A percentile compares a stretch with the other conserved stretches of the same genome.
phyloP scores from a whole-genome alignment of 2,888 invertebrate genomes.

The Allophyes oxyacanthae region DNA sequence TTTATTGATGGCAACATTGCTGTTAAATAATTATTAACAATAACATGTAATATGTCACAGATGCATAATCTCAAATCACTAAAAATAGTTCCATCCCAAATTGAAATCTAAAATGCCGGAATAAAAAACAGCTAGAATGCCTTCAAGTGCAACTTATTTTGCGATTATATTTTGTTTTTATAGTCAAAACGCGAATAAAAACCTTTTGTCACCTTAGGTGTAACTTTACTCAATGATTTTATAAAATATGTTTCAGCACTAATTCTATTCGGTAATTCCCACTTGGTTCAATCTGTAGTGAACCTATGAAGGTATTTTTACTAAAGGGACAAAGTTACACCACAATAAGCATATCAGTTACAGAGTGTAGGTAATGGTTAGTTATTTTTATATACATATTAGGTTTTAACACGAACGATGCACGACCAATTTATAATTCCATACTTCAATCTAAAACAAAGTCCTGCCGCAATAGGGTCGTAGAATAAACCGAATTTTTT shows the following conservation, averaged over 20 bases:
- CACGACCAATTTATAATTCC: constrained; percentile 27
- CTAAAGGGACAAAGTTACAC: constrained; percentile 64
- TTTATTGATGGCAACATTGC: too few relatives aligned
- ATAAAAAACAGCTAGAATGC: constrained; percentile 1
- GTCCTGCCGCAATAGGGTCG: neutral
- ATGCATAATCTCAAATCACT: neutral
- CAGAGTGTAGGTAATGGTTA: constrained; percentile 69
- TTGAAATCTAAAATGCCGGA: constrained; percentile 1
- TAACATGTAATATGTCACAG: too few relatives aligned
- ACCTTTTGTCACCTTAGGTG: constrained; percentile 32
- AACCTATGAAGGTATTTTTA: constrained; percentile 1
- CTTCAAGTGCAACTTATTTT: constrained; percentile 1
- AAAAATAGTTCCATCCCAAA: neutral
- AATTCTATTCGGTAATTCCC: constrained; percentile 56
- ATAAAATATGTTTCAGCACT: constrained; percentile 59
- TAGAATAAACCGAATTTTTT: neutral
- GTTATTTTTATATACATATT: constrained; percentile 69
- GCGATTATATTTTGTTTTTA: constrained; percentile 4
- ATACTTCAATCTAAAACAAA: too few relatives aligned
- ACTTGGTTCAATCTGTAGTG: constrained; percentile 12
- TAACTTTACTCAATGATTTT: constrained; percentile 39
- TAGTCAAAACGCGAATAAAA: constrained; percentile 2
- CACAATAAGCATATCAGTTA: constrained; percentile 80
- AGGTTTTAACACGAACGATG: constrained; percentile 38
- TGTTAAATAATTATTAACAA: too few relatives aligned